These are phyloP conservation scores for Mixornis gularis DNA, from an alignment of 2,113 vertebrate genomes.

Conservation along the genomic window DNA sequence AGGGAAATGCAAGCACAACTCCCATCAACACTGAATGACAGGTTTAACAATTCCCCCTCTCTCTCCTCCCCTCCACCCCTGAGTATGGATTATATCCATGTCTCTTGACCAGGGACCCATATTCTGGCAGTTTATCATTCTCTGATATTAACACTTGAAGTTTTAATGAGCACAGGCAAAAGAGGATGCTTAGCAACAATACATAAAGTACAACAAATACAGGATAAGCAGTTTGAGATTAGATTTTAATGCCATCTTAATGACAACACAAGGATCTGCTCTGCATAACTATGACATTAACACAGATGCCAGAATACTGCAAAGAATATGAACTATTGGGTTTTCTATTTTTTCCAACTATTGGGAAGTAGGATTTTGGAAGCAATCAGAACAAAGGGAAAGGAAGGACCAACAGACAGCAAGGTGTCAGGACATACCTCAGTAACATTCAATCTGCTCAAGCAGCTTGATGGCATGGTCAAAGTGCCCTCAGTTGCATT, in stretches of 20 bases:
- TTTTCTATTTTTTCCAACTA: not conserved
- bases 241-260: slow-evolving; percentile 28
- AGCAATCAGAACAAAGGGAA: not conserved
- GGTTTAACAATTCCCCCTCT: not conserved
- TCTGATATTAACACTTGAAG: not conserved
- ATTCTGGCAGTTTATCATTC: not conserved
- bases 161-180: slow-evolving; percentile 34
- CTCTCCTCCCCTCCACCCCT: not conserved
- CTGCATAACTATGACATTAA: not conserved
- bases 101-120: not conserved
- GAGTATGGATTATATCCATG: not conserved
- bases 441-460: not conserved
- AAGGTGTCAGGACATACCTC: not conserved
- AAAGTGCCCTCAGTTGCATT: not conserved
- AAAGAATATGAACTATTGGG: not conserved
- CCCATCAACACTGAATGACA: not conserved
- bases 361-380: not conserved
- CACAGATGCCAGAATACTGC: not conserved
- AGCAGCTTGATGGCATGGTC: not conserved
- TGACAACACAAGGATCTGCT: not conserved
- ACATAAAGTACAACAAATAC: not conserved
- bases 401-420: not conserved
- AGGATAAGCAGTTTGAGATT: not conserved
- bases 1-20: not conserved
- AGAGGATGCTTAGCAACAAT: slow-evolving; percentile 13